Conservation (phyloP, 1,140 invertebrate species). For the Octopus sinensis region DNA sequence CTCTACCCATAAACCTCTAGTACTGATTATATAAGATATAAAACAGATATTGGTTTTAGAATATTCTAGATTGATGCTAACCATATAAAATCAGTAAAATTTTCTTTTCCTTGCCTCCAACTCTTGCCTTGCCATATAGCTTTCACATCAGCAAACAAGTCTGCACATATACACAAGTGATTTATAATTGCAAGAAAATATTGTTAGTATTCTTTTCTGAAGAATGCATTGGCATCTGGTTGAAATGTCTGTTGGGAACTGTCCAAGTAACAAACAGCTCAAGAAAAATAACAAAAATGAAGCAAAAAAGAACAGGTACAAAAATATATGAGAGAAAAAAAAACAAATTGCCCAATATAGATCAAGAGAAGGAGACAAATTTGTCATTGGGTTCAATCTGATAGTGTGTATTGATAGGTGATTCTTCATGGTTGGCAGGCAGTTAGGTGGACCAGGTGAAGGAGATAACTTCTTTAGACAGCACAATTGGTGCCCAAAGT, state of each 20-base stretch:
- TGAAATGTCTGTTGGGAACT: conserved; percentile 2
- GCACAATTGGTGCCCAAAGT: not conserved
- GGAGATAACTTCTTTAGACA: conserved; percentile 3
- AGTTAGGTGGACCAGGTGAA: conserved; percentile 7
- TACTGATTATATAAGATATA: conserved; percentile 7
- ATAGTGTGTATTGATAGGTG: not conserved
- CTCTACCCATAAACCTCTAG: too few species aligned
- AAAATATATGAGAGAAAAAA: not conserved
- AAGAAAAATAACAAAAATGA: not conserved
- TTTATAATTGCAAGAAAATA: conserved; percentile 9
- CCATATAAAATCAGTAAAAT: not conserved
- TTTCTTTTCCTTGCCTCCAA: not conserved
- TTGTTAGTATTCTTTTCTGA: conserved; percentile 11
- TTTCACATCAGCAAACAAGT: not conserved
- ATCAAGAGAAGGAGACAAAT: not conserved
- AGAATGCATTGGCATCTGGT: conserved; percentile 9
- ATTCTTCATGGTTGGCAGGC: conserved; percentile 9
- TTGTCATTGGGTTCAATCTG: conserved; percentile 7
- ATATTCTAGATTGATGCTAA: conserved; percentile 7
- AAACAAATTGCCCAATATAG: too few species aligned
- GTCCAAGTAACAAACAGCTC: not conserved
- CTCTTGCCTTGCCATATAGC: not conserved
- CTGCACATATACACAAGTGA: conserved; percentile 7
- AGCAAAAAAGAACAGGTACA: not conserved
- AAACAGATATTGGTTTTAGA: conserved; percentile 6